Conservation (phyloP, 2,797 vertebrate species). For the Pseudomugil tenellus region DNA sequence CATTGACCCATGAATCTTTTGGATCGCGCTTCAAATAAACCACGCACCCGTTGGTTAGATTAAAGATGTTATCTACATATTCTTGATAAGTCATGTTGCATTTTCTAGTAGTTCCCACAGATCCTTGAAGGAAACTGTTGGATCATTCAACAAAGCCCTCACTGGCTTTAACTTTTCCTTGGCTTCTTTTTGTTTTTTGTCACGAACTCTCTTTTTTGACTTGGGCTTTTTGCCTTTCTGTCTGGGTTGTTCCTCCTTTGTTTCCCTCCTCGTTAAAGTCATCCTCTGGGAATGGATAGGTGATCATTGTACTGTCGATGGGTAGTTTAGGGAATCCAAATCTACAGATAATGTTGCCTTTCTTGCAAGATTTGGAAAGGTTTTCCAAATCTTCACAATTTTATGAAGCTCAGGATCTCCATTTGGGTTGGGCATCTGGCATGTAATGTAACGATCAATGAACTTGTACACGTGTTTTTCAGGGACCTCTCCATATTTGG, state of each 20-base stretch:
- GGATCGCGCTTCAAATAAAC: too few relatives aligned
- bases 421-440: neutral
- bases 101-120: too few relatives aligned
- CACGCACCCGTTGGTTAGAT: too few relatives aligned
- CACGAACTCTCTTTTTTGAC: rapidly evolving
- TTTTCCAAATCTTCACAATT: too few relatives aligned
- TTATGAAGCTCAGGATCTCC: too few relatives aligned
- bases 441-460: neutral
- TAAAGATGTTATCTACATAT: too few relatives aligned
- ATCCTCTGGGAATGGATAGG: rapidly evolving
- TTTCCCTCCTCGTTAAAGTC: neutral
- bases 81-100: too few relatives aligned
- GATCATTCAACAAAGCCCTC: too few relatives aligned
- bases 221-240: neutral
- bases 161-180: too few relatives aligned
- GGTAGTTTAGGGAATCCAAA: conserved; percentile 11
- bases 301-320: neutral
- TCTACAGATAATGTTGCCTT: neutral
- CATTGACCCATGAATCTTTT: too few relatives aligned
- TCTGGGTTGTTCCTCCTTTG: neutral
- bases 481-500: neutral
- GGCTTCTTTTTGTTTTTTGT: too few relatives aligned
- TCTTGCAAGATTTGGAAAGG: neutral
- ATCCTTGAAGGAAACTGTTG: too few relatives aligned
- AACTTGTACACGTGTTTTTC: neutral